These are phyloP conservation scores for Polyommatus icarus DNA, from an alignment of 2,888 invertebrate genomes.

Conservation along the genomic window DNA sequence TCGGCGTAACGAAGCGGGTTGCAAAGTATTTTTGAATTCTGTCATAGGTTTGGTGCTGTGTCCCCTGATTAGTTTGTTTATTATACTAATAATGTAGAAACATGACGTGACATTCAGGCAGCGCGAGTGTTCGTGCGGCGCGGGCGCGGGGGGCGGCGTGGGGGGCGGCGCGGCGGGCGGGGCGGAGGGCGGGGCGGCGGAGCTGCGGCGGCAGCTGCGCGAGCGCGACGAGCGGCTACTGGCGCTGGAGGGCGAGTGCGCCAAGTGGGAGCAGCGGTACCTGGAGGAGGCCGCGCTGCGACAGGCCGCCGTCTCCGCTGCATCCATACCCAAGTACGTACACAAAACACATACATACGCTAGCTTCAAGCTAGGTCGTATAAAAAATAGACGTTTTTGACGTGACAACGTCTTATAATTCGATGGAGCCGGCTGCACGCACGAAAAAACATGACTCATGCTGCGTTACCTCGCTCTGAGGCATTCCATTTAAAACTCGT, in stretches of 20 bases:
- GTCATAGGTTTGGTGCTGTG: no score
- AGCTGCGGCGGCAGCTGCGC: constrained; percentile 71
- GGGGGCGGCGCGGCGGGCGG: constrained; percentile 52
- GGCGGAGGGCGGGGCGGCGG: constrained; percentile 67
- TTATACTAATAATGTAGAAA: no score
- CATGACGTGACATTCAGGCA: constrained; percentile 32
- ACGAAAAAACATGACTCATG: no score
- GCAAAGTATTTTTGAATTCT: no score
- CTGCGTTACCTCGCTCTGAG: no score
- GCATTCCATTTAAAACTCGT: no score
- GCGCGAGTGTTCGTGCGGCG: constrained; percentile 38
- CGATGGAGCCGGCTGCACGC: no score
- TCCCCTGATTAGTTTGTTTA: no score
- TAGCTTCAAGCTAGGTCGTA: no score
- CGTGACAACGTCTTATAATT: no score
- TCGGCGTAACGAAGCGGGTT: no score
- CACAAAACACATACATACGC: background rate
- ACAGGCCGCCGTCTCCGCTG: constrained; percentile 90
- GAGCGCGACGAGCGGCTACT: constrained; percentile 72
- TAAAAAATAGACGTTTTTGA: no score
- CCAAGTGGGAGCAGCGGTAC: constrained; percentile 93
- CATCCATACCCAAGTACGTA: constrained; percentile 84
- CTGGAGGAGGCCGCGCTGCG: constrained; percentile 89
- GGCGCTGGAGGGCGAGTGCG: constrained; percentile 88
- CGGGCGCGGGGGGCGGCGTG: constrained; percentile 37